Conservation (phyloP, 2,113 vertebrate genomes). For the Ictalurus punctatus region DNA sequence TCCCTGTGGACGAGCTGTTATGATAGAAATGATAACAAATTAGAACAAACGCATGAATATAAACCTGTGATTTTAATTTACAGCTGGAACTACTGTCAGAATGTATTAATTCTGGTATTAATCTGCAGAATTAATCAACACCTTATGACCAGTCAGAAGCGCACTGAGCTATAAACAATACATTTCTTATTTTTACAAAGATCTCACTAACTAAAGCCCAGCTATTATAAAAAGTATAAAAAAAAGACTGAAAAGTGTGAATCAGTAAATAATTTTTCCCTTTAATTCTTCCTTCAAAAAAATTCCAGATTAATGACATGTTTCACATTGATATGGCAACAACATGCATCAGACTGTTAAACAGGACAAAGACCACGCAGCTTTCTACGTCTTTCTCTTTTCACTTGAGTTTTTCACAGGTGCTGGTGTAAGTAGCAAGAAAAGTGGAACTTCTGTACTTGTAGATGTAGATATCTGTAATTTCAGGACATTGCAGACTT, state of each 20-base stretch:
- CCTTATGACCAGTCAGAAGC: not conserved
- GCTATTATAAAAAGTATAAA: too few species aligned
- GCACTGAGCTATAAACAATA: not conserved
- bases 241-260: too few species aligned
- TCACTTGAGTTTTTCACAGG: not conserved
- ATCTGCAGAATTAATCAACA: too few species aligned
- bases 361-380: not conserved
- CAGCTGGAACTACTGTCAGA: not conserved
- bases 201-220: too few species aligned
- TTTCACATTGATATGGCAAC: not conserved
- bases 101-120: not conserved
- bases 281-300: not conserved
- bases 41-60: not conserved
- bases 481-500: not conserved
- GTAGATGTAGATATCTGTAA: not conserved
- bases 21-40: not conserved
- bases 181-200: too few species aligned
- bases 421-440: not conserved
- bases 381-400: not conserved
- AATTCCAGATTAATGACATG: not conserved
- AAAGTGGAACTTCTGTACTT: not conserved
- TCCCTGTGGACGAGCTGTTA: not conserved
- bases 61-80: not conserved
- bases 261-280: not conserved
- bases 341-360: not conserved